These are phyloP conservation scores for Onychorhynchus coronatus DNA, from an alignment of 2,113 vertebrate species.

Conservation along the genomic window DNA sequence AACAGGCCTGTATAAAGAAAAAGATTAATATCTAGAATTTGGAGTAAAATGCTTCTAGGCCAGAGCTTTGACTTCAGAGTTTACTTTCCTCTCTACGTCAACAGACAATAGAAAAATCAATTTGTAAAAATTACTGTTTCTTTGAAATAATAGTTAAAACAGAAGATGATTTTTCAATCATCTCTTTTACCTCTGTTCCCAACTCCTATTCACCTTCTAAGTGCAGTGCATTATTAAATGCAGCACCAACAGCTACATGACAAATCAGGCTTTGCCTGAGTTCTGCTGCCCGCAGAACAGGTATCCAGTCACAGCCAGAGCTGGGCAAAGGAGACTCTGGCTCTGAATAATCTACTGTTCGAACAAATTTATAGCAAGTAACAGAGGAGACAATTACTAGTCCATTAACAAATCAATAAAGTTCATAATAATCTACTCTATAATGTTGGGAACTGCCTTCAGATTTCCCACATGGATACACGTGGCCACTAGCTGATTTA, in stretches of 20 bases:
- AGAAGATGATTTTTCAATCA: not conserved
- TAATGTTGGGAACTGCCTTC: not conserved
- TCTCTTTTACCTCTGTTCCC: not conserved
- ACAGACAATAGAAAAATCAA: not conserved
- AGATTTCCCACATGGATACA: not conserved
- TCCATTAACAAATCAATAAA: conserved; percentile 21
- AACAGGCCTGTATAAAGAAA: not conserved
- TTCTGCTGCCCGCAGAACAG: not conserved
- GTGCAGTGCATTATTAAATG: not conserved
- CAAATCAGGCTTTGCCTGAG: not conserved
- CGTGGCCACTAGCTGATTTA: not conserved
- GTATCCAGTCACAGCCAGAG: not conserved
- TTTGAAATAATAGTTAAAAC: not conserved
- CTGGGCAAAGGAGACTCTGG: not conserved
- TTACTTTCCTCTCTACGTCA: not conserved
- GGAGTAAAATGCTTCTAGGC: not conserved
- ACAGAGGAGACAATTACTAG: not conserved
- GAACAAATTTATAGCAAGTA: not conserved
- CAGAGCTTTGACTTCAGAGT: not conserved
- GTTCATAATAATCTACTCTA: not conserved
- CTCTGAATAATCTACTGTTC: not conserved
- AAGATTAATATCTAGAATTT: not conserved
- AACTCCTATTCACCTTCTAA: not conserved
- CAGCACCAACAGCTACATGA: not conserved
- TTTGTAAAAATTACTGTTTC: not conserved